phyloP scores from a whole-genome alignment of 2,113 vertebrate genomes.

The Istiophorus platypterus region DNA sequence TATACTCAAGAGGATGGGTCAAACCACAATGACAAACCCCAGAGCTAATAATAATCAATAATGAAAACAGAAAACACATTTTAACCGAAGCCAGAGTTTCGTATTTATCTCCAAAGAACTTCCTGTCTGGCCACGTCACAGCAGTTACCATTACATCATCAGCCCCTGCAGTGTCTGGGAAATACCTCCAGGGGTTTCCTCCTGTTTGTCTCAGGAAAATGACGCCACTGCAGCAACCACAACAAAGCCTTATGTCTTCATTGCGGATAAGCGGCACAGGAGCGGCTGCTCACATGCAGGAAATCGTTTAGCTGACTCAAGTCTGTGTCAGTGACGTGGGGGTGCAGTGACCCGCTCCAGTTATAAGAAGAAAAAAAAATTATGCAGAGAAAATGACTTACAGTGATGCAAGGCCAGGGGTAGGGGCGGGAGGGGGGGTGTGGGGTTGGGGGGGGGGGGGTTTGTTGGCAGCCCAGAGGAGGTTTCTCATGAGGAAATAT shows the following conservation, averaged over 20 bases:
- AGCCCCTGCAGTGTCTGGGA: constrained; percentile 30
- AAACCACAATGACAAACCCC: constrained; percentile 42
- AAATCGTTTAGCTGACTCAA: constrained; percentile 67
- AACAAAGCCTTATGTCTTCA: constrained; percentile 60
- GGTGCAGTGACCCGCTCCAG: constrained; percentile 37
- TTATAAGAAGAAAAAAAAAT: constrained; percentile 18
- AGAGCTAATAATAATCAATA: constrained; percentile 49
- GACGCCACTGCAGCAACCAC: constrained; percentile 58
- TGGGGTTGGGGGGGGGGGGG: constrained; percentile 47
- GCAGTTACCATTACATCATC: constrained; percentile 56
- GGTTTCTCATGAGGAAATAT: constrained; percentile 57
- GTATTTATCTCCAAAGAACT: constrained; percentile 15
- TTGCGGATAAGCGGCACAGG: not conserved
- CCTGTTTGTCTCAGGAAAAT: constrained; percentile 65
- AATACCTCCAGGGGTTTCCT: constrained; percentile 67
- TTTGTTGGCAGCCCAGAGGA: constrained; percentile 60
- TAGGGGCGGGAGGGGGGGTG: constrained; percentile 19
- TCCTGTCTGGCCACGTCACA: constrained; percentile 34
- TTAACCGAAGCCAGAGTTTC: constrained; percentile 48
- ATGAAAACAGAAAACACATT: constrained; percentile 39
- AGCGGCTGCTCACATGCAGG: constrained; percentile 40
- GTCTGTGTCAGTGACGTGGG: constrained; percentile 56
- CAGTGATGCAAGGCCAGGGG: constrained; percentile 30
- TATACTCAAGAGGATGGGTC: constrained; percentile 31
- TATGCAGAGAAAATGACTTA: constrained; percentile 16